These are phyloP conservation scores for Anoura caudifer DNA, from an alignment of 2,113 vertebrate species.

Conservation along the genomic window DNA sequence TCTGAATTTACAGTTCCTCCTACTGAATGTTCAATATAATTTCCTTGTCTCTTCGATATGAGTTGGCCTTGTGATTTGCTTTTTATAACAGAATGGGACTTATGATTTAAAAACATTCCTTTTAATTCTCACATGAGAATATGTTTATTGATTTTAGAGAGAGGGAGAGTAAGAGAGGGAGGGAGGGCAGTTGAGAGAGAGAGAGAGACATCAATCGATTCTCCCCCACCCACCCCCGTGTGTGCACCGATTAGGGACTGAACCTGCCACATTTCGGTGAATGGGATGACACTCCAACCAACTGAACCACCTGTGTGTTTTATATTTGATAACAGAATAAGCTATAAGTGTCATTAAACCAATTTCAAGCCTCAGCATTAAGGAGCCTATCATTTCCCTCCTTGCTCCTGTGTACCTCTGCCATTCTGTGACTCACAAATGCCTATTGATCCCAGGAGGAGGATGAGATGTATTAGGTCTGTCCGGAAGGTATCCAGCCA, in stretches of 20 bases:
- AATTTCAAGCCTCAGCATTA: background rate
- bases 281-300: no score
- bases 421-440: background rate
- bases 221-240: no score
- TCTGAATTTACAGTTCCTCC: background rate
- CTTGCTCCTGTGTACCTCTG: background rate
- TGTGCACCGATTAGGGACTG: no score
- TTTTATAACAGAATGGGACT: background rate
- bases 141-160: no score
- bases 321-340: background rate
- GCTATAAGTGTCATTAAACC: background rate
- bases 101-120: background rate
- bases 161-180: no score
- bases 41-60: background rate
- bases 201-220: no score
- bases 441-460: background rate
- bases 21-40: background rate
- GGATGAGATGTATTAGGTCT: background rate
- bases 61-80: background rate
- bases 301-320: no score
- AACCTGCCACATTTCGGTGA: no score
- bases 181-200: no score
- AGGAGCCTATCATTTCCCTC: background rate
- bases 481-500: no score
- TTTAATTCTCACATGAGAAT: no score